These are phyloP conservation scores for Acromyrmex heyeri DNA, from an alignment of 1,140 invertebrate genomes.

Conservation along the genomic window DNA sequence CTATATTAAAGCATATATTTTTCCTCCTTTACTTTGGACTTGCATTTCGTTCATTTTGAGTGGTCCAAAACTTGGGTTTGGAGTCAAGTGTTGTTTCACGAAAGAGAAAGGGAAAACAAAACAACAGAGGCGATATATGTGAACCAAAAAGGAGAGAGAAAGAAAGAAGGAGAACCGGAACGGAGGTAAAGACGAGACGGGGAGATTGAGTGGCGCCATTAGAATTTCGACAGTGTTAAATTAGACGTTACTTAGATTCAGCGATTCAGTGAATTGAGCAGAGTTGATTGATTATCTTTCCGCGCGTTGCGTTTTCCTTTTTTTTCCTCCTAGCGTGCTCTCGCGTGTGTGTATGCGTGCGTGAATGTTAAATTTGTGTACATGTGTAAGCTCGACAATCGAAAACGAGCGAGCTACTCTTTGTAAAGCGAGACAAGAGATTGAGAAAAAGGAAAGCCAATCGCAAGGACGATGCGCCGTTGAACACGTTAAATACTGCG, in stretches of 20 bases:
- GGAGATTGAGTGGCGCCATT: not conserved
- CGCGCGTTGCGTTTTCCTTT: constrained; percentile 36
- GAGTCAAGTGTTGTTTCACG: constrained; percentile 32
- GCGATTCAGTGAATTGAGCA: constrained; percentile 28
- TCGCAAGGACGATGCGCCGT: constrained; percentile 68
- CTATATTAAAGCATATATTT: not conserved
- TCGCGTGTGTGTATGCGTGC: constrained; percentile 73
- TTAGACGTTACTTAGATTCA: constrained; percentile 43
- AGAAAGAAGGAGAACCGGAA: not conserved
- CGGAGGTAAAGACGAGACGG: not conserved
- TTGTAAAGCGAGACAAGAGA: constrained; percentile 39
- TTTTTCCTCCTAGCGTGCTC: constrained; percentile 69
- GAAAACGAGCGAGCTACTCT: constrained; percentile 61
- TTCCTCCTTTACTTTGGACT: constrained; percentile 25
- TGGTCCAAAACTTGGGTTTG: constrained; percentile 62
- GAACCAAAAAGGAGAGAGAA: constrained; percentile 21
- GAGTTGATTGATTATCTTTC: constrained; percentile 37
- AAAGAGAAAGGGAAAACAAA: not conserved
- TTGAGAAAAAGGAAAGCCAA: constrained; percentile 40
- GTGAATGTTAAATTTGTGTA: constrained; percentile 71
- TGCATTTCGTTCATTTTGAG: constrained; percentile 31
- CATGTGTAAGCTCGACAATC: constrained; percentile 71
- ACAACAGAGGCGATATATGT: not conserved
- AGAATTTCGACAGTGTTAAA: constrained; percentile 50
- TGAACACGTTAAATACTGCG: constrained; percentile 19